Conservation (phyloP, 2,113 vertebrate species). For the Trichechus manatus region DNA sequence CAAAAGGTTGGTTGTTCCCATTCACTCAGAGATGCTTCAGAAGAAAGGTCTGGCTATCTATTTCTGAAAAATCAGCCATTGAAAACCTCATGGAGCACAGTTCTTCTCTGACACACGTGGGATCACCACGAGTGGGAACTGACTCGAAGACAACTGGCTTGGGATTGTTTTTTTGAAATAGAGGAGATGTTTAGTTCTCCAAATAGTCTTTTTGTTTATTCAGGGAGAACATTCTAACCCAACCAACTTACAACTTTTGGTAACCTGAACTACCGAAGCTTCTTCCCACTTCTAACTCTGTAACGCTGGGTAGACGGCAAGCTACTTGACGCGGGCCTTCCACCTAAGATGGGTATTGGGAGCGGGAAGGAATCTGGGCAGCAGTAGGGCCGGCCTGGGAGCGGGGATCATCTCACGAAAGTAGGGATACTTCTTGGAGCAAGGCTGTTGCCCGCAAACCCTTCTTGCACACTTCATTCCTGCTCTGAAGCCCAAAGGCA, state of each 20-base stretch:
- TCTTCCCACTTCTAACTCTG: background rate
- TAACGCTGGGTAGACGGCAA: background rate
- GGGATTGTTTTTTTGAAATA: background rate
- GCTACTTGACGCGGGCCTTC: background rate
- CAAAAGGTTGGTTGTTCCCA: background rate
- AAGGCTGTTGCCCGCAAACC: accelerated
- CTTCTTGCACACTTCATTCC: background rate
- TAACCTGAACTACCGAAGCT: background rate
- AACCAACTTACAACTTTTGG: background rate
- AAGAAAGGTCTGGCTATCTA: background rate
- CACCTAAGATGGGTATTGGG: background rate
- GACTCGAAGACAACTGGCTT: background rate
- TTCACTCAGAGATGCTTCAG: background rate
- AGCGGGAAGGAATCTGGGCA: background rate
- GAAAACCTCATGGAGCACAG: too few species aligned
- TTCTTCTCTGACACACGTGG: background rate
- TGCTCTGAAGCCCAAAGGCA: conserved; percentile 12
- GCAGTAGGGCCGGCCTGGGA: accelerated
- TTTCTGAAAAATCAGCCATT: background rate
- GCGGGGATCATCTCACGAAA: background rate
- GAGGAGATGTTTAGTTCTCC: background rate
- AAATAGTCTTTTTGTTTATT: background rate
- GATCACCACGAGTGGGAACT: background rate
- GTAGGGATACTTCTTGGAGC: accelerated
- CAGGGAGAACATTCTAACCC: background rate